Percentiles rank a stretch among this genome's conserved stretches.
Evolutionary conservation across 2,113 vertebrate genomes (phyloP).

Genomic region (Melanotaenia duboulayi): DNA sequence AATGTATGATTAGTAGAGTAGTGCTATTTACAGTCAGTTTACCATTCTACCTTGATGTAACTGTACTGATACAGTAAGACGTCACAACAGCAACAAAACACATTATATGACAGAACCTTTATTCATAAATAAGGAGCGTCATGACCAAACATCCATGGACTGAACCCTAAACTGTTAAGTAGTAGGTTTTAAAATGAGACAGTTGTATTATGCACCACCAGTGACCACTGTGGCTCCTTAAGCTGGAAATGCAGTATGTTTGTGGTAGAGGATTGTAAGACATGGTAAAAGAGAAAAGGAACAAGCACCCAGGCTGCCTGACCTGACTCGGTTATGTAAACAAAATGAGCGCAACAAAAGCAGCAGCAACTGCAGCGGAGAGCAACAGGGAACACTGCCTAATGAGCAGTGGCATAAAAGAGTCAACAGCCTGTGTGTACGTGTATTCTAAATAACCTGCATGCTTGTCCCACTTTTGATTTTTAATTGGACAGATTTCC

Average conservation of each 20-base stretch:
- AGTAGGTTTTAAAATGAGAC: neutral
- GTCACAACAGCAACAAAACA: neutral
- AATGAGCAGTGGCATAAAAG: conserved; percentile 66
- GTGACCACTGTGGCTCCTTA: conserved; percentile 18
- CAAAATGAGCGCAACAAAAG: conserved; percentile 62
- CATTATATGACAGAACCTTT: neutral
- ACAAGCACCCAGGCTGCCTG: conserved; percentile 39
- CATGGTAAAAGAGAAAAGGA: conserved; percentile 13
- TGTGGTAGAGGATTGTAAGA: neutral
- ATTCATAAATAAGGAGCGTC: neutral
- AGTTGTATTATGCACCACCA: conserved; percentile 12
- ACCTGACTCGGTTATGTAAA: conserved; percentile 75
- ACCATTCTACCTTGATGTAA: too few relatives aligned
- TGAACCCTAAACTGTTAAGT: neutral
- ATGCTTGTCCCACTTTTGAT: conserved; percentile 64
- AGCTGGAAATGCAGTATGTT: conserved; percentile 12
- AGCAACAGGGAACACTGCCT: conserved; percentile 64
- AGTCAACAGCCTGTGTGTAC: conserved; percentile 11
- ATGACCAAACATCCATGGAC: neutral
- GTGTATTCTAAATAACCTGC: conserved; percentile 53
- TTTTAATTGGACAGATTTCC: conserved; percentile 73
- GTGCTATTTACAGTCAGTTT: too few relatives aligned
- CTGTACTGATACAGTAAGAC: too few relatives aligned
- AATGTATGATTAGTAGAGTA: too few relatives aligned
- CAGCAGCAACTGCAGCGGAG: conserved; percentile 5